Base-by-base conservation (phyloP, 2,888 invertebrate genomes). In the Cephalotes varians region DNA sequence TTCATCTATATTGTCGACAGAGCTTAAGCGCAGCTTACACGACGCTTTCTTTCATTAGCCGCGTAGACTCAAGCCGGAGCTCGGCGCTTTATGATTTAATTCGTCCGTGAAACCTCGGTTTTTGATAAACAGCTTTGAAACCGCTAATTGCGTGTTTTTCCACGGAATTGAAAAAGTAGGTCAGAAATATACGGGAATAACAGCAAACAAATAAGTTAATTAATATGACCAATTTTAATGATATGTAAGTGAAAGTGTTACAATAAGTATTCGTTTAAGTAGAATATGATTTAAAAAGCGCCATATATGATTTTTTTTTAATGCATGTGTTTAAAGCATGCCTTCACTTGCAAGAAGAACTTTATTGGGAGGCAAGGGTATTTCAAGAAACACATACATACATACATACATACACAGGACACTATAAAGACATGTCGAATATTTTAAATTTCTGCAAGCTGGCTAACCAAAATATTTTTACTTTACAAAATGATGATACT, bases 1-100 rank as follows among this genome's bases (percentile, higher is more conserved):
- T n/a, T n/a, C n/a, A n/a, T 76, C 34, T 58, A 64, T 56, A 18
- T 74, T 10, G 10, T n/a, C 65, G 31, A 6, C 7, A n/a, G n/a
- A 47, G 28, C 21, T 51, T 64, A 77, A 44, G 54, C 54, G 40
- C 40, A 69, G 44, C 37, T 77, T 56, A 67, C 31, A 56, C 67
- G 28, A 15, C 18, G 7, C 34, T 56, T 25, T 56, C 21, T 25
- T 56, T 28, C 44, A 44, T 79, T 21, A 28, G 37, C n/a, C 15
- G 7, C 25, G 49, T 54, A 12, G 21, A 31, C 18, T 76, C 25
- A n/a, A 25, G 2, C 2, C 15, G 34, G 15, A 62, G 1, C 28
- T 9, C 28, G 49, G 2, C 21, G 40, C 9, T 65, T 34, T 40
- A 21, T 12, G 21, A 56, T 79, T 58, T 69, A 40, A 67, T 47